A percentile compares a stretch with the other conserved stretches of the same genome.
Evolutionary conservation across 2,797 vertebrate genomes (phyloP).

Genomic region (Valencia hispanica): DNA sequence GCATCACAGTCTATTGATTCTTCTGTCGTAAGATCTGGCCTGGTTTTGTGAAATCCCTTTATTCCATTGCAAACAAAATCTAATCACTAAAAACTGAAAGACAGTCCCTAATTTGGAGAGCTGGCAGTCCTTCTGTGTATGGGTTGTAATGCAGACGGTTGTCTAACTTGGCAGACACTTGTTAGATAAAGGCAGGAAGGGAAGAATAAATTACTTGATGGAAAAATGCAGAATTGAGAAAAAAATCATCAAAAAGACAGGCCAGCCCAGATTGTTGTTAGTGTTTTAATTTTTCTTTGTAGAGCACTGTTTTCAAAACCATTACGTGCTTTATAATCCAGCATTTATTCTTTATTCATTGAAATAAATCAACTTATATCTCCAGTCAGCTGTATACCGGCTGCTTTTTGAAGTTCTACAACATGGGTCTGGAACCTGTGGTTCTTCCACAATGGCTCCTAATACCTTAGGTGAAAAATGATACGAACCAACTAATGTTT

Average conservation of each 20-base stretch:
- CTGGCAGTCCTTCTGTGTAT: conserved; percentile 28
- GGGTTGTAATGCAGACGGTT: conserved; percentile 30
- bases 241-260: neutral
- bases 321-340: no score
- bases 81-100: conserved; percentile 12
- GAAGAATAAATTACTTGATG: conserved; percentile 24
- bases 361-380: neutral
- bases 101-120: conserved; percentile 4
- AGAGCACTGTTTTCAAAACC: neutral
- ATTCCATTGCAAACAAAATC: neutral
- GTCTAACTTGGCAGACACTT: conserved; percentile 24
- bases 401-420: no score
- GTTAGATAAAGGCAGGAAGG: conserved; percentile 21
- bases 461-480: no score
- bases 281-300: neutral
- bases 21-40: neutral
- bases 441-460: no score
- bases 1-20: conserved; percentile 14
- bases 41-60: neutral
- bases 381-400: neutral
- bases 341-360: neutral
- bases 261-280: neutral
- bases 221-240: conserved; percentile 15
- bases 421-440: no score
- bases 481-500: no score